These are phyloP conservation scores for Pseudochaenichthys georgianus DNA, from an alignment of 2,797 vertebrate genomes.

Conservation along the genomic window DNA sequence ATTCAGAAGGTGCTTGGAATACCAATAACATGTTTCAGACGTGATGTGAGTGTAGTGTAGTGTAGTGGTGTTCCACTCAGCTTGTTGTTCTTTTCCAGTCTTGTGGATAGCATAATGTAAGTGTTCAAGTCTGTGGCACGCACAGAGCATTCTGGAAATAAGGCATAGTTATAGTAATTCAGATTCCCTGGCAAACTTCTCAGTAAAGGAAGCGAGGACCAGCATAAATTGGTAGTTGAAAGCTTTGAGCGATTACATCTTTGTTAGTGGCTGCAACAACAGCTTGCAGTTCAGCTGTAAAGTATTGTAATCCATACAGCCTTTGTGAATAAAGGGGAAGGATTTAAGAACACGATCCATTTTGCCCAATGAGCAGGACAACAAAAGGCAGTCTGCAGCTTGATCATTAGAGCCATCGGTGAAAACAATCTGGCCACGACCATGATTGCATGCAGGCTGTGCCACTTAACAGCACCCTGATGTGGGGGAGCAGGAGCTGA, in stretches of 20 bases:
- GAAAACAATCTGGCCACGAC: slow-evolving; percentile 74
- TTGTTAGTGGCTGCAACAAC: slow-evolving; percentile 71
- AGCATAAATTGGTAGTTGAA: slow-evolving; percentile 77
- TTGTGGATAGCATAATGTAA: not conserved
- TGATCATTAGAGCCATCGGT: slow-evolving; percentile 72
- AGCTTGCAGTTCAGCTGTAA: slow-evolving; percentile 66
- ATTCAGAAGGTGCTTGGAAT: not conserved
- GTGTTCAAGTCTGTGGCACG: slow-evolving; percentile 18
- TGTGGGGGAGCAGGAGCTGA: slow-evolving; percentile 50
- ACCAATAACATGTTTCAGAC: not conserved
- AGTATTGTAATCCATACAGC: slow-evolving; percentile 75
- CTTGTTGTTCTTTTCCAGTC: not conserved
- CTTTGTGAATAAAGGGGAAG: slow-evolving; percentile 69
- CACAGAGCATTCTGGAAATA: slow-evolving; percentile 39
- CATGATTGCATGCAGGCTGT: slow-evolving; percentile 54
- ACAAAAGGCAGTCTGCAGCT: slow-evolving; percentile 45
- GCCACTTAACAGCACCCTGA: slow-evolving; percentile 52
- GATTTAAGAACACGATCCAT: slow-evolving; percentile 78
- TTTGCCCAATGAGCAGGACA: slow-evolving; percentile 64
- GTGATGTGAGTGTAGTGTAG: not conserved
- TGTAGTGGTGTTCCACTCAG: not conserved
- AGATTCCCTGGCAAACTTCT: slow-evolving; percentile 60
- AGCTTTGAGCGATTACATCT: slow-evolving; percentile 78
- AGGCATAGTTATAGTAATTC: slow-evolving; percentile 62
- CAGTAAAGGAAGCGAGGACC: slow-evolving; percentile 59